Evolutionary conservation across 2,797 vertebrate species (phyloP), one percentile per base, ranked within the genome.

Genomic region (Halcyon leucocephala): DNA sequence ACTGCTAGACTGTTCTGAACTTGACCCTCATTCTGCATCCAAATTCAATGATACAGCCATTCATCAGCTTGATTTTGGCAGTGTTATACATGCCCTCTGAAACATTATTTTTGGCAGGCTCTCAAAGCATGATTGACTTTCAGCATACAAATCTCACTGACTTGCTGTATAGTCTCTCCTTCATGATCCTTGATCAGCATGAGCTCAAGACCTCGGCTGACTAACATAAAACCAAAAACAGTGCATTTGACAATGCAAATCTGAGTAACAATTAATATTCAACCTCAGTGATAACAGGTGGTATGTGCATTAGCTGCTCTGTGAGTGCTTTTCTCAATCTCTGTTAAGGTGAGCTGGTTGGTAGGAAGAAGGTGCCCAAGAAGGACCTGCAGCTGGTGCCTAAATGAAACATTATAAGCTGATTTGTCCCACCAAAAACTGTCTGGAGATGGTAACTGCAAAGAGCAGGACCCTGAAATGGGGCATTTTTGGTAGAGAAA

Each of bases 61-160:
- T 97, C 97, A 97, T 97, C 97, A 97, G 76, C 85, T 92, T 94
- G 90, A 80, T 97, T 97, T 96, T 97, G 94, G 97, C 97, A 97
- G 89, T 90, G 83, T 93, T 96, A 94, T 91, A 97, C 96, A 95
- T 97, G 88, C 88, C 95, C 96, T 96, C 95, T 95, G 96, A 97
- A 97, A 95, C 90, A 88, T 91, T 90, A 95, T 66, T 95, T 95
- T 97, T 98, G 97, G 97, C 97, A 97, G 74, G 51, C 84, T 95
- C 83, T 95, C 94, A 95, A 96, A 97, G 94, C 86, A 92, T 24
- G 10, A 96, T 97, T 93, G 91, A 94, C 93, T 87, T 97, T 95
- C 93, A 96, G 93, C 93, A 96, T 93, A 97, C 88, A 96, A 97
- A 97, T 97, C 90, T 90, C 94, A 94, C 81, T 84, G 89, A 76